Base-by-base conservation (phyloP, 2,797 vertebrate genomes). In the Percopsis omiscomaycus region DNA sequence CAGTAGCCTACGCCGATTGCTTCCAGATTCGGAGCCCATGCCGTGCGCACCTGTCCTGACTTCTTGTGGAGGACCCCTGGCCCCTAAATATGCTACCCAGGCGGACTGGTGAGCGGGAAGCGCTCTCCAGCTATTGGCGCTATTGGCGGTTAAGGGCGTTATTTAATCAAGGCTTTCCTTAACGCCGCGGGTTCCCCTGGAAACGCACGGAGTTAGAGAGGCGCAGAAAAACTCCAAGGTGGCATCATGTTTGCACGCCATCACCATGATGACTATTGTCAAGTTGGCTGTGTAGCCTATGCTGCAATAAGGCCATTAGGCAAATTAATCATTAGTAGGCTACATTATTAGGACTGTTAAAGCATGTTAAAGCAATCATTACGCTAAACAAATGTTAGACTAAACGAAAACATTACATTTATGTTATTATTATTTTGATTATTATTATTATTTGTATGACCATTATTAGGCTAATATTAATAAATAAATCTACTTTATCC, bases 31-130 rank as follows among this genome's bases (percentile, higher is more conserved):
- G 28, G 30, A 16, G 13, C 54, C 28, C 63, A 2, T 77, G 74
- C 49, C 75, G 14, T 66, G 55, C 47, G 74, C 83, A 82, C 83
- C 82, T 89, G 80, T 50, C 32, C 68, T 71, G 69, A 57, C 44
- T 45, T 60, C 42, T 57, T 5, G 64, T 49, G 67, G 37, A 49
- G 44, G 1, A 11, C 2, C 29, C 51, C 57, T 3, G 37, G 28
- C 64, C 57, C 78, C 88, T 94, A 93, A 93, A 92, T 93, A 89
- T 48, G 69, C 32, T 62, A 52, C 12, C 67, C 61, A 45, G 81
- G 94, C 94, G 94, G 86, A 89, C 59, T 46, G n/a, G 0, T 12
- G 74, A 82, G 95, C 95, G 94, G 93, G 94, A 96, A 94, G 84
- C 71, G 54, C 28, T 71, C 50, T 61, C 32, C n/a, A 66, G 44